These are phyloP conservation scores for Apis cerana DNA, from an alignment of 1,140 invertebrate genomes.

Conservation along the genomic window DNA sequence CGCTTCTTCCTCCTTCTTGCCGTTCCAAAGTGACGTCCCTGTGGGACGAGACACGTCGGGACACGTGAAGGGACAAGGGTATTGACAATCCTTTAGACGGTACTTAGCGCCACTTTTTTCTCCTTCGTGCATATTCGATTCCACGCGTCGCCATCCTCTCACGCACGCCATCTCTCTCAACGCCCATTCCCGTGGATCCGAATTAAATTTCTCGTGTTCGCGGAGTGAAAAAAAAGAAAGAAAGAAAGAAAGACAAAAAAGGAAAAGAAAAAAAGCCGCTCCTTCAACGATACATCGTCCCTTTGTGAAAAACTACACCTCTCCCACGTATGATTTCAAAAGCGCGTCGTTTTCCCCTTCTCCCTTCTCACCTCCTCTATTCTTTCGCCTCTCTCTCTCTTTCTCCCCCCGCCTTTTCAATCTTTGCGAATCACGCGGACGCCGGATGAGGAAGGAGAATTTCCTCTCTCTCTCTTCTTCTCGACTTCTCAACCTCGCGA, in stretches of 20 bases:
- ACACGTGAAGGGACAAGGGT: conserved; percentile 47
- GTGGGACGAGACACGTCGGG: conserved; percentile 56
- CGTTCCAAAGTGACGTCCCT: conserved; percentile 64
- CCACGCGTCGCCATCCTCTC: neutral
- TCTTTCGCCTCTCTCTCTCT: neutral
- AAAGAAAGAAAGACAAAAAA: too few relatives aligned
- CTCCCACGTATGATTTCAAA: conserved; percentile 8
- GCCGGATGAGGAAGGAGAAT: neutral
- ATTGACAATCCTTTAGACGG: conserved; percentile 74
- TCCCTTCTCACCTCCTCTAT: neutral
- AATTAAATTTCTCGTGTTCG: conserved; percentile 35
- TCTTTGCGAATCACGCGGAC: neutral
- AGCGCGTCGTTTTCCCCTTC: neutral
- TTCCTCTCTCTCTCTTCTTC: too few relatives aligned
- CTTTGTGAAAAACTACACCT: neutral
- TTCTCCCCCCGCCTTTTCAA: neutral
- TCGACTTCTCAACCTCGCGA: too few relatives aligned
- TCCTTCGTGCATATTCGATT: neutral
- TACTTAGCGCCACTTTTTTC: conserved; percentile 71
- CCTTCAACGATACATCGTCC: conserved; percentile 9
- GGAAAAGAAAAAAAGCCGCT: too few relatives aligned
- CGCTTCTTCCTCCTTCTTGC: conserved; percentile 29
- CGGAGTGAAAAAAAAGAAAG: neutral
- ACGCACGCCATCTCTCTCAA: neutral
- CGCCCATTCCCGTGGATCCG: neutral